Evolutionary conservation across 2,113 vertebrate genomes (phyloP).

Genomic region (Hydrochoerus hydrochaeris): DNA sequence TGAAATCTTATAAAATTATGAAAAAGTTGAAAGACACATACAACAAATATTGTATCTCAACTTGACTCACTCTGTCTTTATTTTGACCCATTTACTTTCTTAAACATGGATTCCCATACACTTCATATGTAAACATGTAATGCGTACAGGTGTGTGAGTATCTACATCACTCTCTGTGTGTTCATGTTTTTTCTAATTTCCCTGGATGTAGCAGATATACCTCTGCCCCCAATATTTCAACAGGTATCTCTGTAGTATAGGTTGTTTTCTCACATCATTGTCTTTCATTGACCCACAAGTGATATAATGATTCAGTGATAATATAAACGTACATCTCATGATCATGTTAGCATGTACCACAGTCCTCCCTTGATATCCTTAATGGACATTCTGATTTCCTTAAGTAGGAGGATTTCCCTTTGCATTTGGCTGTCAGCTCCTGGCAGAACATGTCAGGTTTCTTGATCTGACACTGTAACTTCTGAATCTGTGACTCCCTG

Average conservation of each 20-base stretch:
- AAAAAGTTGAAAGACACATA: not conserved
- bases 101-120: fast-evolving
- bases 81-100: not conserved
- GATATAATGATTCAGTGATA: not conserved
- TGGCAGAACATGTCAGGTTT: not conserved
- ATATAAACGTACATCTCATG: not conserved
- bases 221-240: not conserved
- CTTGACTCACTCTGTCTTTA: not conserved
- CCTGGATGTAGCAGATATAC: not conserved
- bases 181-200: not conserved
- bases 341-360: too few species aligned
- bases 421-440: not conserved
- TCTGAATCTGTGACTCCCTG: not conserved
- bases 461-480: too few species aligned
- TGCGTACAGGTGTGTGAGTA: not conserved
- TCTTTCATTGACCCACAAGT: fast-evolving
- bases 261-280: not conserved
- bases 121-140: not conserved
- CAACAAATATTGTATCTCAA: not conserved
- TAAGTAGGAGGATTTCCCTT: not conserved
- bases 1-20: not conserved
- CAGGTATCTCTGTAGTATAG: not conserved
- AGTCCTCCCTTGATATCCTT: too few species aligned
- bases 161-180: not conserved
- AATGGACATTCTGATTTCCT: not conserved